These are phyloP conservation scores for Gymnoscopelus braueri DNA, from an alignment of 2,797 vertebrate genomes.

Conservation along the genomic window DNA sequence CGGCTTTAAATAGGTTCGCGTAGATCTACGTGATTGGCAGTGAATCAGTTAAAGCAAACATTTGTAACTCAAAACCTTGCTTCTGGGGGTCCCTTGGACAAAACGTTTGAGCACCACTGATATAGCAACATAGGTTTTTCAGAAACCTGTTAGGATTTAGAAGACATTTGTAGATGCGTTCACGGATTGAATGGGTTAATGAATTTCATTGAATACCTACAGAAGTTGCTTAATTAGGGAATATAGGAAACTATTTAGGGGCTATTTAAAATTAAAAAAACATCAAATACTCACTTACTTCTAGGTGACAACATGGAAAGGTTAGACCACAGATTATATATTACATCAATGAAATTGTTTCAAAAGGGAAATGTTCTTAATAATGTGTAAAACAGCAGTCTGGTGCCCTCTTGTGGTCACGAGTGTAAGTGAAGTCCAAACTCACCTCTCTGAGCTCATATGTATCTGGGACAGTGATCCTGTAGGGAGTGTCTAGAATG, in stretches of 20 bases:
- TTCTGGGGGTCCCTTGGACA: no score
- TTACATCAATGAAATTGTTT: not conserved
- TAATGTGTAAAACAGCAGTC: constrained; percentile 15
- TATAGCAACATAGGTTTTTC: no score
- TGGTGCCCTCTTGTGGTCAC: constrained; percentile 55
- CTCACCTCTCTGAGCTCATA: constrained; percentile 94
- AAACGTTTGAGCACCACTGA: no score
- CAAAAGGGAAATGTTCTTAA: no score
- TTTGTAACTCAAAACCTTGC: no score
- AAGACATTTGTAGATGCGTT: no score
- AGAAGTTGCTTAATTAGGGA: not conserved
- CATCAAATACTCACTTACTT: not conserved
- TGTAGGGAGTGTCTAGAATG: constrained; percentile 94
- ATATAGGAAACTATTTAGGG: not conserved
- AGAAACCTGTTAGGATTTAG: no score
- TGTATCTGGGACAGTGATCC: constrained; percentile 96
- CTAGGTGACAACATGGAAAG: not conserved
- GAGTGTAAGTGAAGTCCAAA: constrained; percentile 9
- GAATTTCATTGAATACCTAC: not conserved
- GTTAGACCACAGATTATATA: not conserved
- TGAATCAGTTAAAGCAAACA: no score
- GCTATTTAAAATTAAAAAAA: not conserved
- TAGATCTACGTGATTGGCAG: no score
- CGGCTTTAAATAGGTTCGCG: no score
- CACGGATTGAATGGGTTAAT: no score